These are phyloP conservation scores for Archivesica marissinica DNA, from an alignment of 1,140 invertebrate genomes.

Conservation along the genomic window DNA sequence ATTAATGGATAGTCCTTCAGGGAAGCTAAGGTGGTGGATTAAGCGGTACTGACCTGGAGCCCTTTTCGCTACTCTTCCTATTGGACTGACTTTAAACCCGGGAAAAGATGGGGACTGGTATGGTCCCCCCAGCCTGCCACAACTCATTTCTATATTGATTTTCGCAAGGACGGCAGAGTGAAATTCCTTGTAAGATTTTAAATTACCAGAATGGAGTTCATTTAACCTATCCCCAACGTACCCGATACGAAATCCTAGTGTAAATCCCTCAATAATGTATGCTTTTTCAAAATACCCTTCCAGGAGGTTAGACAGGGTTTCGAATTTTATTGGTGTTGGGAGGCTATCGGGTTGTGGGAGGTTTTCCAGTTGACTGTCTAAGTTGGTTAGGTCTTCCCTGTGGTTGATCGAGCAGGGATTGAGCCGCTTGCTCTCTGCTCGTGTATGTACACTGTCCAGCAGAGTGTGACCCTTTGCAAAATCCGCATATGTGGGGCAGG, in stretches of 20 bases:
- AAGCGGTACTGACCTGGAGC: not conserved
- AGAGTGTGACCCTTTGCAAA: not conserved
- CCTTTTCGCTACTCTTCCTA: conserved; percentile 34
- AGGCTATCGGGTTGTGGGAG: not conserved
- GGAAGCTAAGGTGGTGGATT: conserved; percentile 37
- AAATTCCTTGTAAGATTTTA: not conserved
- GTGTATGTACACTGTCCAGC: not conserved
- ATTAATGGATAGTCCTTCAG: not conserved
- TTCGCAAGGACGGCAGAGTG: not conserved
- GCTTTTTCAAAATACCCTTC: no score
- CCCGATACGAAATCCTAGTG: not conserved
- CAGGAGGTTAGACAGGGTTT: not conserved
- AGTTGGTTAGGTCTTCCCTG: not conserved
- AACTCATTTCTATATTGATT: conserved; percentile 4
- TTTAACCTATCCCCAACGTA: not conserved
- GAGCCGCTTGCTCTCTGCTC: not conserved
- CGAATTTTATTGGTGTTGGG: not conserved
- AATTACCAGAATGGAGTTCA: not conserved
- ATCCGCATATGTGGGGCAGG: not conserved
- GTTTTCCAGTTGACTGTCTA: not conserved
- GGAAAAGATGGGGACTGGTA: not conserved
- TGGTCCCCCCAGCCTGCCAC: not conserved
- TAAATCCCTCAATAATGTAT: not conserved
- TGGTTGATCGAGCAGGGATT: not conserved
- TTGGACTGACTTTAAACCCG: conserved; percentile 11